phyloP scores from a whole-genome alignment of 2,113 vertebrate species.

The Leptobrachium ailaonicum region DNA sequence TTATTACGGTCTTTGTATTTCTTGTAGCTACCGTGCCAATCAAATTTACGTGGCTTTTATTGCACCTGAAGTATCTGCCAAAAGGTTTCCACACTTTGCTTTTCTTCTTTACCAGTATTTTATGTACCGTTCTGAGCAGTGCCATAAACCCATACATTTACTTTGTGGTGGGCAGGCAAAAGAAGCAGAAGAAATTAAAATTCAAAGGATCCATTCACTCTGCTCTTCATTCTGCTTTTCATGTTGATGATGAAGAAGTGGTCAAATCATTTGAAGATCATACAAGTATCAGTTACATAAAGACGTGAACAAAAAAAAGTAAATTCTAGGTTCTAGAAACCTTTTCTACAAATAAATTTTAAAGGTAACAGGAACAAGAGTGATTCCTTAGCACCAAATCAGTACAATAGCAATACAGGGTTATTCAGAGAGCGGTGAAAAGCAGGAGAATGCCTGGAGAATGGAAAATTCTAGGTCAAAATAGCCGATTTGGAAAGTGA shows the following conservation, averaged over 20 bases:
- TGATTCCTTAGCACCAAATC: too few relatives aligned
- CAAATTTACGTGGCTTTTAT: conserved; percentile 23
- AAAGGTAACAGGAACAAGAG: too few relatives aligned
- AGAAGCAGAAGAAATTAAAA: conserved; percentile 18
- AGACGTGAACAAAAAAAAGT: not conserved
- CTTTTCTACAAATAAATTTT: too few relatives aligned
- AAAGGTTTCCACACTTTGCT: not conserved
- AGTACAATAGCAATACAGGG: too few relatives aligned
- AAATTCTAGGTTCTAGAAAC: not conserved
- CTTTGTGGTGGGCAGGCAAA: conserved; percentile 29
- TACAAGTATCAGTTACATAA: conserved; percentile 9
- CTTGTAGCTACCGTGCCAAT: conserved; percentile 20
- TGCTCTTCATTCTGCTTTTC: conserved; percentile 28
- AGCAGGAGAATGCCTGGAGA: too few relatives aligned
- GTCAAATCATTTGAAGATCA: conserved; percentile 8
- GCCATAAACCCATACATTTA: conserved; percentile 47
- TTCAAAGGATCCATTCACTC: conserved; percentile 5
- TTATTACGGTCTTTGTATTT: conserved; percentile 28
- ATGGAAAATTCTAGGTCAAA: too few relatives aligned
- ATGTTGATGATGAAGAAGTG: conserved; percentile 10
- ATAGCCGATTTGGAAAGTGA: too few relatives aligned
- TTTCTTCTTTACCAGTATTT: conserved; percentile 22
- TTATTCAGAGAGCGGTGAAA: too few relatives aligned
- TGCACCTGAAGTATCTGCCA: conserved; percentile 9
- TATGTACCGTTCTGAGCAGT: conserved; percentile 48